Percentiles rank a stretch among this genome's conserved stretches.
Evolutionary conservation across 1,140 invertebrate species (phyloP).

Genomic region (Leptinotarsa undecemlineata): DNA sequence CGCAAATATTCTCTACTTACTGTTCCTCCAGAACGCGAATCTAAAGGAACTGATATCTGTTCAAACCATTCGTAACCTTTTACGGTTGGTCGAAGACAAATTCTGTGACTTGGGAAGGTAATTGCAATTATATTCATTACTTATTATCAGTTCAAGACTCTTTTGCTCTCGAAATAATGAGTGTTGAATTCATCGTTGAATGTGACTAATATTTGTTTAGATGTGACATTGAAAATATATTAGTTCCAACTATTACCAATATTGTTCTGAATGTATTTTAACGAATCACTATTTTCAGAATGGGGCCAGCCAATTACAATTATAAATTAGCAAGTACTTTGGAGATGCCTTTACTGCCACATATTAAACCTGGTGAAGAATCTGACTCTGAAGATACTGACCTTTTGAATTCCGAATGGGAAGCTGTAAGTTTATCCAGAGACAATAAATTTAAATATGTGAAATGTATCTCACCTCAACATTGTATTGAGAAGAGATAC

Average conservation of each 20-base stretch:
- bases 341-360: conserved; percentile 63
- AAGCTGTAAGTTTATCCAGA: conserved; percentile 61
- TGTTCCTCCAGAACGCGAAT: conserved; percentile 77
- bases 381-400: conserved; percentile 72
- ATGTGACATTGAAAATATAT: too few relatives aligned
- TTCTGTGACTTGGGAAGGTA: conserved; percentile 73
- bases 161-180: too few relatives aligned
- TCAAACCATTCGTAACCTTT: conserved; percentile 74
- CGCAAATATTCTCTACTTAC: conserved; percentile 80
- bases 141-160: too few relatives aligned
- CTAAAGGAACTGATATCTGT: conserved; percentile 66
- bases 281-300: conserved; percentile 50
- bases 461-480: too few relatives aligned
- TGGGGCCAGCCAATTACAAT: conserved; percentile 64
- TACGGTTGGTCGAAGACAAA: conserved; percentile 69
- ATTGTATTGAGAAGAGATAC: too few relatives aligned
- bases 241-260: too few relatives aligned
- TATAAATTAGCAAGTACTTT: conserved; percentile 59
- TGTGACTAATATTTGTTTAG: too few relatives aligned
- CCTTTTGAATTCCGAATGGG: conserved; percentile 68
- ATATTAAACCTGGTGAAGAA: conserved; percentile 65
- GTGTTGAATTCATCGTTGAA: too few relatives aligned
- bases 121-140: neutral
- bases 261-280: too few relatives aligned
- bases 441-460: too few relatives aligned